These are phyloP conservation scores for Zygothrica quintamaculata DNA, from an alignment of 2,888 invertebrate species.

Conservation along the genomic window DNA sequence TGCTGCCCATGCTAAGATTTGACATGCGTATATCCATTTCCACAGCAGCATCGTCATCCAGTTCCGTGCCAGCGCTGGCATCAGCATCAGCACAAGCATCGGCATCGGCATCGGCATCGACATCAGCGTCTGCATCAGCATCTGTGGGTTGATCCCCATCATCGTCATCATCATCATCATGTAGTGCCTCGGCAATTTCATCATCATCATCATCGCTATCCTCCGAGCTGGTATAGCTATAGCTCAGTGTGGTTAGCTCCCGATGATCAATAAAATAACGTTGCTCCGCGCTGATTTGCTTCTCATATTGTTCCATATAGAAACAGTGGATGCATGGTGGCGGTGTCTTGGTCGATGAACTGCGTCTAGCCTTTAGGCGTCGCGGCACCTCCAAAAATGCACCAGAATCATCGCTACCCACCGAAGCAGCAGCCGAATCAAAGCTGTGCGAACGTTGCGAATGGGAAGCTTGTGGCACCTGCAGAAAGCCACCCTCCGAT, in stretches of 20 bases:
- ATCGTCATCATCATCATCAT: constrained; percentile 76
- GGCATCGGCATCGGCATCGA: constrained; percentile 81
- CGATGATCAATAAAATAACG: constrained; percentile 82
- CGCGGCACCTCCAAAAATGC: constrained; percentile 87
- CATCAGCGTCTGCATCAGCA: constrained; percentile 80
- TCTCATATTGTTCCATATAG: constrained; percentile 90
- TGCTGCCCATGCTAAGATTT: constrained; percentile 70
- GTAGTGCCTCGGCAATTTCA: constrained; percentile 61
- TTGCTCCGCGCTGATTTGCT: constrained; percentile 85
- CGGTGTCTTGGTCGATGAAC: constrained; percentile 88
- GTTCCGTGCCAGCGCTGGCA: constrained; percentile 36
- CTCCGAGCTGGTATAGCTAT: constrained; percentile 86
- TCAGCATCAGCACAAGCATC: constrained; percentile 38
- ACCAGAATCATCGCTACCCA: constrained; percentile 88
- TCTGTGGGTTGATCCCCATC: constrained; percentile 73
- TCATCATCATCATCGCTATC: constrained; percentile 85
- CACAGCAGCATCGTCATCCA: constrained; percentile 81
- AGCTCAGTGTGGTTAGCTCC: constrained; percentile 84
- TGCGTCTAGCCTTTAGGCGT: constrained; percentile 88
- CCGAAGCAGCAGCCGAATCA: constrained; percentile 89
- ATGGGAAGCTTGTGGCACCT: constrained; percentile 88
- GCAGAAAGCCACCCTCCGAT: constrained; percentile 85
- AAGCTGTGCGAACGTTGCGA: constrained; percentile 92
- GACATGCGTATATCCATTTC: constrained; percentile 70
- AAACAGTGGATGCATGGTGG: constrained; percentile 91